Base-by-base conservation (phyloP, 2,113 vertebrate species). In the Eulemur macaco region DNA sequence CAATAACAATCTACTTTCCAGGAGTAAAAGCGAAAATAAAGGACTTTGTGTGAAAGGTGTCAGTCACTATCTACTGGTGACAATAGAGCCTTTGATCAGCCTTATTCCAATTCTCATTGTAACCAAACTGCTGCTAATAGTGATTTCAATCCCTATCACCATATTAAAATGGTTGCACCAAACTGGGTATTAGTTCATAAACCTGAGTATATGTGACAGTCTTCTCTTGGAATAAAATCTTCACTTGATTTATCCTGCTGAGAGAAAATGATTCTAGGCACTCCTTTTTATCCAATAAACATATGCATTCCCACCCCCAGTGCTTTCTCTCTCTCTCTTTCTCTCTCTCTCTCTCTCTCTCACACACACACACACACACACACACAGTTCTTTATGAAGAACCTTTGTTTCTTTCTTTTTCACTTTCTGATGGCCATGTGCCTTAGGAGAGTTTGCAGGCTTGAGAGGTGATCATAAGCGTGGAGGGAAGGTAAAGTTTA, bases 11-110 rank as follows among this genome's bases (percentile, higher is more conserved):
- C 27, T 34, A 34, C 29, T 81, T 58, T 3, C 64, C 69, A 89
- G n/a, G 27, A 93, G 82, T 82, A 10, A 87, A 63, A 78, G 18
- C 86, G 27, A 92, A 97, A 94, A 37, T 25, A 73, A 96, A 74
- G 27, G 2, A 15, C 9, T 64, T 92, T 39, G 54, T 34, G 95
- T 85, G 60, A 63, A 89, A 91, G 29, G 12, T 86, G n/a, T 34
- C 74, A 63, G 34, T 11, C 9, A 64, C 56, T 68, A 3, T 88
- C 90, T 88, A 23, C 64, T 80, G 8, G 25, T 66, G 21, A 60
- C 56, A 84, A 71, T 0, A 58, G 11, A 86, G 45, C 20, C 91
- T 86, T 52, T 54, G 18, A 52, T 86, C 76, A 81, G 31, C 29
- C 39, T 90, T 71, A 13, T 21, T 82, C 63, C 80, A 18, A 25